phyloP scores from a whole-genome alignment of 2,888 invertebrate genomes.

The Elmis aenea region DNA sequence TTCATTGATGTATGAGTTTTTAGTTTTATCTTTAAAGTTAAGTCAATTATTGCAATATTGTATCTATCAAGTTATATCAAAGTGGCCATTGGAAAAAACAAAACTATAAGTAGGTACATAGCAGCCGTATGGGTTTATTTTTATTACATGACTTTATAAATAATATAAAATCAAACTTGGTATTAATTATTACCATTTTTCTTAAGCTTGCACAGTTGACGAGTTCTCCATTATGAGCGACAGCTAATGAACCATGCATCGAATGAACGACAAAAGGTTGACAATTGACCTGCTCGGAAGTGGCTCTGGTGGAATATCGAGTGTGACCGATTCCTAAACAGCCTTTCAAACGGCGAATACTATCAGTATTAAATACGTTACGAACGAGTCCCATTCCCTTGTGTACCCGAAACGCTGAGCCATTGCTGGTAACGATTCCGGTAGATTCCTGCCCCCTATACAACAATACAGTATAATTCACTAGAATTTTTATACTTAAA shows the following conservation, averaged over 20 bases:
- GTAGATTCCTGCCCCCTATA: slow-evolving; percentile 95
- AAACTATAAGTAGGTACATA: too few relatives aligned
- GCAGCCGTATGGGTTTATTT: too few relatives aligned
- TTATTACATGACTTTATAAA: neutral
- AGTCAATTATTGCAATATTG: too few relatives aligned
- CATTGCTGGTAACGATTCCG: slow-evolving; percentile 91
- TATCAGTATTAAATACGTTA: slow-evolving; percentile 86
- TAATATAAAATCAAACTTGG: neutral
- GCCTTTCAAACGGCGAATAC: slow-evolving; percentile 76
- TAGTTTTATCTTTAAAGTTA: too few relatives aligned
- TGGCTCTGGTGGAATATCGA: slow-evolving; percentile 93
- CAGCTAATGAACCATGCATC: slow-evolving; percentile 87
- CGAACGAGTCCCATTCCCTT: slow-evolving; percentile 96
- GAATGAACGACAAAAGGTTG: slow-evolving; percentile 99
- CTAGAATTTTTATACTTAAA: too few relatives aligned
- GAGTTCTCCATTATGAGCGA: slow-evolving; percentile 97
- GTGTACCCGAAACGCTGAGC: slow-evolving; percentile 74
- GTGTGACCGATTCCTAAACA: slow-evolving; percentile 96
- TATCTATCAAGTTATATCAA: too few relatives aligned
- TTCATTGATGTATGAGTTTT: too few relatives aligned
- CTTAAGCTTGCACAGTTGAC: slow-evolving; percentile 86
- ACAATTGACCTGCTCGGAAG: slow-evolving; percentile 90
- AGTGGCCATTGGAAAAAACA: too few relatives aligned
- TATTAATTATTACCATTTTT: slow-evolving; percentile 73
- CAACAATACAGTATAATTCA: too few relatives aligned